phyloP scores from a whole-genome alignment of 2,797 vertebrate genomes.

The Taenioides sp. region DNA sequence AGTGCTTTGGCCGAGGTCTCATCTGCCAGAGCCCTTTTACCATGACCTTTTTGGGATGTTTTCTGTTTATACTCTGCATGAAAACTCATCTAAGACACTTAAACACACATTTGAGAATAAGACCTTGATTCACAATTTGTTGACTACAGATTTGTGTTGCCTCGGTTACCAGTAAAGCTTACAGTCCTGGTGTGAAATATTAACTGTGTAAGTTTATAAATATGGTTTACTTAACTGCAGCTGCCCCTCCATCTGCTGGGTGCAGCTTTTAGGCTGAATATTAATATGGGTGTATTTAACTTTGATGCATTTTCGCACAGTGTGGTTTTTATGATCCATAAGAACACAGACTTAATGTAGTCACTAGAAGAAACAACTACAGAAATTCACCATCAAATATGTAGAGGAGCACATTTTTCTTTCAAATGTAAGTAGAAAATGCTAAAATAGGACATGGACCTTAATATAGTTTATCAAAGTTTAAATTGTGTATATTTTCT shows the following conservation, averaged over 20 bases:
- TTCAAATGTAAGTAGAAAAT: background rate
- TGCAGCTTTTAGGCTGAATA: slow-evolving; percentile 54
- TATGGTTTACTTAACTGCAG: slow-evolving; percentile 54
- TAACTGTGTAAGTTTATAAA: slow-evolving; percentile 40
- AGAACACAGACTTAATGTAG: slow-evolving; percentile 45
- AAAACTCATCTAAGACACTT: background rate
- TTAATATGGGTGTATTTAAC: slow-evolving; percentile 62
- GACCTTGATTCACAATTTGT: background rate
- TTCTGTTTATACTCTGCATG: background rate
- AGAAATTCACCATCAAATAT: slow-evolving; percentile 33
- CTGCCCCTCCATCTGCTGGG: slow-evolving; percentile 64
- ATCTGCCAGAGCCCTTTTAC: no score
- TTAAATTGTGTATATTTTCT: no score
- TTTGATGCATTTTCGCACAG: slow-evolving; percentile 65
- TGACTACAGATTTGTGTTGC: slow-evolving; percentile 10
- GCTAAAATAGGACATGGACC: background rate
- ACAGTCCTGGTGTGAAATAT: slow-evolving; percentile 40
- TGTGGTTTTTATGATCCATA: slow-evolving; percentile 60
- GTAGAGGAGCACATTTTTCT: background rate
- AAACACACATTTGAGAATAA: background rate
- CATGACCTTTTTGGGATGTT: background rate
- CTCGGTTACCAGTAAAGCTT: slow-evolving; percentile 27
- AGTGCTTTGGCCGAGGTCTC: background rate
- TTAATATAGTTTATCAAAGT: background rate
- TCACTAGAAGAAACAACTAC: slow-evolving; percentile 36